These are phyloP conservation scores for Temnothorax ravouxi DNA, from an alignment of 2,888 invertebrate genomes.

Conservation along the genomic window DNA sequence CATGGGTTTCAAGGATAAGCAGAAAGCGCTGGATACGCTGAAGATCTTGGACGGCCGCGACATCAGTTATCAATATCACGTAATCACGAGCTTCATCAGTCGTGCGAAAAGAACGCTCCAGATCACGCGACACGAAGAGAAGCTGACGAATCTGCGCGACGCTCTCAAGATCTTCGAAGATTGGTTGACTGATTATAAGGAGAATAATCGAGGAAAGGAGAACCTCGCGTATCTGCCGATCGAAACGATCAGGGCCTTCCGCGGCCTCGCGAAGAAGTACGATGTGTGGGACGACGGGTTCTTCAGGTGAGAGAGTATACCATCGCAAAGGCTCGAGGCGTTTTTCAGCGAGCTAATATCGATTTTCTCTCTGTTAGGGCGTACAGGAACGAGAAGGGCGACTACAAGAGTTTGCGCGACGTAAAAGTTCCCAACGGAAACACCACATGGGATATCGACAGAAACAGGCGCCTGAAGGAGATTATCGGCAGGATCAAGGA, in stretches of 20 bases:
- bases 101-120: conserved; percentile 88
- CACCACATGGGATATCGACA: conserved; percentile 92
- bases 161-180: conserved; percentile 90
- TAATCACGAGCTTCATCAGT: conserved; percentile 88
- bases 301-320: conserved; percentile 69
- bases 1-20: conserved; percentile 91
- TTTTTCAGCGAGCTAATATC: conserved; percentile 2
- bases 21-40: conserved; percentile 91
- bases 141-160: conserved; percentile 90
- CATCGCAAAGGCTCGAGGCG: background rate
- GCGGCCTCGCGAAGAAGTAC: conserved; percentile 87
- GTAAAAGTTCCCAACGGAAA: conserved; percentile 87
- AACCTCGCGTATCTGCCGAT: conserved; percentile 91
- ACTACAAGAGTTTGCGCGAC: conserved; percentile 91
- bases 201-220: conserved; percentile 89
- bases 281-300: conserved; percentile 86
- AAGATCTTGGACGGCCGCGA: conserved; percentile 89
- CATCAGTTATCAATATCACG: conserved; percentile 89
- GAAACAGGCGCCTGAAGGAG: conserved; percentile 89
- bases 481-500: conserved; percentile 88
- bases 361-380: conserved; percentile 83
- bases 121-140: conserved; percentile 91
- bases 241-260: conserved; percentile 88
- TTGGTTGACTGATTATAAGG: conserved; percentile 91
- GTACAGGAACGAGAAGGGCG: conserved; percentile 89